phyloP scores from a whole-genome alignment of 2,797 vertebrate genomes.

The Pogoniulus pusillus region DNA sequence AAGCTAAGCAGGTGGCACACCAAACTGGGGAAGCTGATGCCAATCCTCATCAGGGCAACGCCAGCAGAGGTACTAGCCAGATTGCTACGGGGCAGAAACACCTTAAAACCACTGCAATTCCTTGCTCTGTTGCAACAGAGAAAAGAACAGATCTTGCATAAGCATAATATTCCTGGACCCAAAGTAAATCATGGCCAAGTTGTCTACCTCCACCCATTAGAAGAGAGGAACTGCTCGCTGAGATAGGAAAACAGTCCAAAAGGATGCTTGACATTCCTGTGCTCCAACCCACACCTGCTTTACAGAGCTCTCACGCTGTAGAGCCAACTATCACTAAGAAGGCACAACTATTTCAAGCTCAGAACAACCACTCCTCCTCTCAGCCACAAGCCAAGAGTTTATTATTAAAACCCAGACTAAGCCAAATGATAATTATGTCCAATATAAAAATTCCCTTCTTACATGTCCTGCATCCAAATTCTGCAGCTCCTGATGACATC shows the following conservation, averaged over 20 bases:
- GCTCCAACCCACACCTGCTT: not conserved
- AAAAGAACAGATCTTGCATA: not conserved
- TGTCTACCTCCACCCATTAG: not conserved
- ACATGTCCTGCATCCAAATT: not conserved
- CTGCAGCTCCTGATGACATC: not conserved
- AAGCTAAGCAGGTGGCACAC: not conserved
- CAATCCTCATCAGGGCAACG: too few relatives aligned
- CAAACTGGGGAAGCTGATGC: not conserved
- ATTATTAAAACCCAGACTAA: slow-evolving; percentile 14
- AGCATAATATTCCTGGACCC: not conserved
- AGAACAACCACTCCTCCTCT: not conserved
- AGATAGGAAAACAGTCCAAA: not conserved
- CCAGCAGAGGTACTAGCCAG: not conserved
- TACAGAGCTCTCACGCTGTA: not conserved
- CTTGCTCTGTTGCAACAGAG: not conserved
- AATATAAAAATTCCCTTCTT: not conserved
- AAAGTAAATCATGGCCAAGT: not conserved
- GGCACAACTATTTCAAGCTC: not conserved
- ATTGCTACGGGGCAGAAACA: not conserved
- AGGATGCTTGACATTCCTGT: not conserved
- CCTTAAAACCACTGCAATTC: not conserved
- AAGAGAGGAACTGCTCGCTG: not conserved
- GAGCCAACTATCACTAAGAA: not conserved
- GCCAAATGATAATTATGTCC: slow-evolving; percentile 16
- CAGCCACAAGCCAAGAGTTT: not conserved